A percentile compares a stretch with the other conserved stretches of the same genome.
Evolutionary conservation across 2,888 invertebrate species (phyloP).

Genomic region (Agrochola lota): DNA sequence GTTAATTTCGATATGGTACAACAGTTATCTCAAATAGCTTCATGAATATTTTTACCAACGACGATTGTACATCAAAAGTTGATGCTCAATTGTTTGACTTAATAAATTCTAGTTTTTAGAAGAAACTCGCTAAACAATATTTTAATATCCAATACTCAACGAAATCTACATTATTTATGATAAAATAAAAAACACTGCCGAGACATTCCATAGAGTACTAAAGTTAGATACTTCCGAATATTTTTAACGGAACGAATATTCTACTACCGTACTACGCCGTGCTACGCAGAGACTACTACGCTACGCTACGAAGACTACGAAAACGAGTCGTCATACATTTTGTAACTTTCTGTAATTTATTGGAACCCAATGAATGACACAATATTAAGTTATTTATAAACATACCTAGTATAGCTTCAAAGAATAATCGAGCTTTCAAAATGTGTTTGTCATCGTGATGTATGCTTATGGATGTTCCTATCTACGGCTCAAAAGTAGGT

Average conservation of each 20-base stretch:
- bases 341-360: not conserved
- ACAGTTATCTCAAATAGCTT: not conserved
- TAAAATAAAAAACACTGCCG: constrained; percentile 17
- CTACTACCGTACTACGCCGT: constrained; percentile 24
- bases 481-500: constrained; percentile 38
- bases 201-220: constrained; percentile 18
- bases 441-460: constrained; percentile 29
- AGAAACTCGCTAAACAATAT: not conserved
- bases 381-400: not conserved
- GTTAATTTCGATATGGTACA: not conserved
- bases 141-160: not conserved
- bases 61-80: not conserved
- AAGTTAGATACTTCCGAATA: constrained; percentile 4
- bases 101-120: not conserved
- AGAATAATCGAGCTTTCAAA: constrained; percentile 18
- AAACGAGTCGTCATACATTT: not conserved
- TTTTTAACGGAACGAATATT: constrained; percentile 17
- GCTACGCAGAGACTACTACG: constrained; percentile 39
- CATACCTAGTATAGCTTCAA: constrained; percentile 1
- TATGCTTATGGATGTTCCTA: constrained; percentile 8
- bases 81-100: not conserved
- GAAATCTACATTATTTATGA: not conserved
- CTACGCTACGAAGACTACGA: constrained; percentile 31
- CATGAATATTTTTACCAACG: not conserved
- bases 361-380: not conserved